Conservation (phyloP, 35 echinoderm and acorn worm genomes). For the Acanthaster planci region DNA sequence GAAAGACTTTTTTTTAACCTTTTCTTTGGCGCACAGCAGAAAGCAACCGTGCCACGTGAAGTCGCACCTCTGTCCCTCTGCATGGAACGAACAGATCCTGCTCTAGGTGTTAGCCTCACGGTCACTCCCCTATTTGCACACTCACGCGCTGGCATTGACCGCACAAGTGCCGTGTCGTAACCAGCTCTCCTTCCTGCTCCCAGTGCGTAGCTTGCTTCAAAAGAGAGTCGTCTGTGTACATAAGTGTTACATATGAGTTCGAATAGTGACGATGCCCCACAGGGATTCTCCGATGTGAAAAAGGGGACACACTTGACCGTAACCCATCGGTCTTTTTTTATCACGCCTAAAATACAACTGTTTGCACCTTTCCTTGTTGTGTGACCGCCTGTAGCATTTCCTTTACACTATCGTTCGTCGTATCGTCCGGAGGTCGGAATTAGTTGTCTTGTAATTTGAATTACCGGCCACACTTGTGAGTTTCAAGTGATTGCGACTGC, state of each 20-base stretch:
- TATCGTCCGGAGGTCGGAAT: not conserved
- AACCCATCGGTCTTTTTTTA: not conserved
- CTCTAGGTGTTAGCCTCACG: too few relatives aligned
- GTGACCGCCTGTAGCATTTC: not conserved
- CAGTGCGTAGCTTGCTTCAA: not conserved
- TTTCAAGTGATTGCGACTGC: conserved; percentile 15
- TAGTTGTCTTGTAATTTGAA: not conserved
- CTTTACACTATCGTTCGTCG: not conserved
- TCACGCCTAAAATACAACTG: not conserved
- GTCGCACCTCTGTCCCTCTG: too few relatives aligned
- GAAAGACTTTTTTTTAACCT: too few relatives aligned
- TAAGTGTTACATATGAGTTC: not conserved
- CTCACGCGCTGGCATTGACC: too few relatives aligned
- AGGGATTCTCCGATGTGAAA: not conserved
- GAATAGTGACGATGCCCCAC: not conserved
- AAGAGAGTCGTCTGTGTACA: not conserved
- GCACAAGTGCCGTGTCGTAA: not conserved
- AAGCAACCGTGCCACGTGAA: too few relatives aligned
- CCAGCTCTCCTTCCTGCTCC: not conserved
- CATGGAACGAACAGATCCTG: too few relatives aligned
- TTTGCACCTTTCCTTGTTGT: not conserved
- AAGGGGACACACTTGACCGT: not conserved
- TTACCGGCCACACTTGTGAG: conserved; percentile 7
- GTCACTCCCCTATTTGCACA: too few relatives aligned
- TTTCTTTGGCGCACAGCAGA: too few relatives aligned